Evolutionary conservation across 1,140 invertebrate species (phyloP), one percentile per base, ranked within the genome.

Genomic region (Lepidotrigona ventralis): DNA sequence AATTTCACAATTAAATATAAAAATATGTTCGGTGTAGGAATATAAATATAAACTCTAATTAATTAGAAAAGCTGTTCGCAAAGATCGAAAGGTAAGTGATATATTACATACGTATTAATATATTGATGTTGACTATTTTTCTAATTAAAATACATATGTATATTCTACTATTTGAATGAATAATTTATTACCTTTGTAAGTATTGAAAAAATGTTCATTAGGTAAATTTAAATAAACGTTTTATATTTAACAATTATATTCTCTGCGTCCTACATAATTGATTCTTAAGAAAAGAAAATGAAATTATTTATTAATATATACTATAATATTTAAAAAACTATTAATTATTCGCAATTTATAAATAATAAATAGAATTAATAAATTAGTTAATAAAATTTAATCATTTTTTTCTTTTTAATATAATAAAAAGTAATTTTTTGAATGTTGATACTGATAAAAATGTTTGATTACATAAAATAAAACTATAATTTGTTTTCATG

Each of bases 31-130:
- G 2, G 33, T 33, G 33, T 33, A 33, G 33, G 3, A 53, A 53
- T 80, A 66, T 23, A 64, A 53, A 53, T 80, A 66, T 23, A 64
- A 73, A 58, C 51, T 58, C 29, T 23, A n/a, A 2, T 21, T 9
- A 4, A 9, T 23, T 29, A 19, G 51, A 39, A 64, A 58, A 54
- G 2, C 58, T 71, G 33, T n/a, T 73, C 17, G 60, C 29, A 39
- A 58, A 73, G 19, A n/a, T 56, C 29, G 33, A 5, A 58, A 11
- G 58, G 72, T 84, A n/a, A 81, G 56, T 54, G 46, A 70, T 12
- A 33, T 29, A 63, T 72, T 23, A 56, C 54, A 66, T 64, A 46
- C 39, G 39, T 46, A 46, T 46, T 46, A 46, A 46, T 46, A 46
- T 46, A 46, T 46, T 8, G 39, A 46, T 46, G 39, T 46, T 8